Evolutionary conservation across 2,113 vertebrate genomes (phyloP).

Genomic region (Sprattus sprattus): DNA sequence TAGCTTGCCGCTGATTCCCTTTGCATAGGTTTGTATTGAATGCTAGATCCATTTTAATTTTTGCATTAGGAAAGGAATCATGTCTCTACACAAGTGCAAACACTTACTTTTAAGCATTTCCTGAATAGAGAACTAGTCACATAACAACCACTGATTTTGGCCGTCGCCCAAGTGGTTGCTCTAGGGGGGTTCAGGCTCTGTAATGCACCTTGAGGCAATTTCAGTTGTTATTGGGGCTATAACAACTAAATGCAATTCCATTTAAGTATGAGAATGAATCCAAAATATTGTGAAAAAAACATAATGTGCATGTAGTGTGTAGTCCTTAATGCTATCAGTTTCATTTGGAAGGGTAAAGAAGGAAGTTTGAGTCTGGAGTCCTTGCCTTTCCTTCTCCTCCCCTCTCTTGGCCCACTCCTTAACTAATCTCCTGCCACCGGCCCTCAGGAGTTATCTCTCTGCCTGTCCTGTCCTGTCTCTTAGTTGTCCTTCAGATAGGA

Average conservation of each 20-base stretch:
- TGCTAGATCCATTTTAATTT: too few relatives aligned
- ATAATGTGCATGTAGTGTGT: neutral
- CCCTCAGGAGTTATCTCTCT: neutral
- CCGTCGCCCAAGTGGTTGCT: too few relatives aligned
- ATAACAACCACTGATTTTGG: too few relatives aligned
- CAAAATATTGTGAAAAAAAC: constrained; percentile 7
- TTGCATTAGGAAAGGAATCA: too few relatives aligned
- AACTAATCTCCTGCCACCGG: neutral
- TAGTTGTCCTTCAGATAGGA: neutral
- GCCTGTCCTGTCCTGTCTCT: neutral
- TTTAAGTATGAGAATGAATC: constrained; percentile 21
- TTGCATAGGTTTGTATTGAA: too few relatives aligned
- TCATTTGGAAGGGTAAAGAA: constrained; percentile 28
- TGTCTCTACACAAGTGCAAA: too few relatives aligned
- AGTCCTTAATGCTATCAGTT: constrained; percentile 32
- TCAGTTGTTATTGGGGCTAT: too few relatives aligned
- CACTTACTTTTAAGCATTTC: neutral
- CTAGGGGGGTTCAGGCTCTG: too few relatives aligned
- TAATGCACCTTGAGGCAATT: too few relatives aligned
- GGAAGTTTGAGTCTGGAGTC: constrained; percentile 23
- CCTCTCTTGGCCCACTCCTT: neutral
- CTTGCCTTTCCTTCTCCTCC: neutral
- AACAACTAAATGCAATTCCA: neutral
- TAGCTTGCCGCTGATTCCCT: neutral
- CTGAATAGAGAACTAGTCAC: neutral